Evolutionary conservation across 37 sponge, comb jelly and placozoan species (phyloP), one percentile per base, ranked within the genome.

Genomic region (Tethya wilhelma): DNA sequence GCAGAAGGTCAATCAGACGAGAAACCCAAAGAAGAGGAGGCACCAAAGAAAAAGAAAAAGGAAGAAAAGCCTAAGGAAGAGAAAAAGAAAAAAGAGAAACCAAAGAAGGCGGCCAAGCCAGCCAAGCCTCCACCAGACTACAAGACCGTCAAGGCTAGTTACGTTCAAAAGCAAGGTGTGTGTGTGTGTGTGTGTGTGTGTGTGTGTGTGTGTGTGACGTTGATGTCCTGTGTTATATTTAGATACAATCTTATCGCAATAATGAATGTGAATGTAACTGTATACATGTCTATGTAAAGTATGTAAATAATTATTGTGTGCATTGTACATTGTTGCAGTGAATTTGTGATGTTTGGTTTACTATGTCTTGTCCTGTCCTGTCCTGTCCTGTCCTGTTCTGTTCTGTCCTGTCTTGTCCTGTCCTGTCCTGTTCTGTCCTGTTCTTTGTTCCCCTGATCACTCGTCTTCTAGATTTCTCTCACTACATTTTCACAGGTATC

Each of bases 111-210:
- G 20, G 12, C 60, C 22, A 71, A 82, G 43, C 26, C 66, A 37
- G 31, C 6, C 2, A 66, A 66, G 44, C 79, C 82, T 39, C 66
- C 83, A 26, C 66, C 57, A 25, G 84, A 84, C 41, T 84, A 66
- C 41, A 53, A 41, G 22, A 7, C 69, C 23, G 68, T 76, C 40
- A 58, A 67, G 69, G 34, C 32, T 33, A 77, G 84, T 7, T 84
- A 19, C 2, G 60, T 84, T 0, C 41, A 75, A 28, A 84, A 53
- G 41, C 67, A 56, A 75, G 84, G 83, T 74, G 29, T 1, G 28
- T 11, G 57, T 12, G 38, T 23, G 39, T 57, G 29, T 28, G 11
- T 69, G 17, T 69, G 28, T 74, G 11, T 25, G 14, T 74, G 25
- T 26, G 7, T 60, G 63, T 60, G 25, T 23, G 25, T 8, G n/a